Base-by-base conservation (phyloP, 1,140 invertebrate genomes). In the Agrypnia vestita region DNA sequence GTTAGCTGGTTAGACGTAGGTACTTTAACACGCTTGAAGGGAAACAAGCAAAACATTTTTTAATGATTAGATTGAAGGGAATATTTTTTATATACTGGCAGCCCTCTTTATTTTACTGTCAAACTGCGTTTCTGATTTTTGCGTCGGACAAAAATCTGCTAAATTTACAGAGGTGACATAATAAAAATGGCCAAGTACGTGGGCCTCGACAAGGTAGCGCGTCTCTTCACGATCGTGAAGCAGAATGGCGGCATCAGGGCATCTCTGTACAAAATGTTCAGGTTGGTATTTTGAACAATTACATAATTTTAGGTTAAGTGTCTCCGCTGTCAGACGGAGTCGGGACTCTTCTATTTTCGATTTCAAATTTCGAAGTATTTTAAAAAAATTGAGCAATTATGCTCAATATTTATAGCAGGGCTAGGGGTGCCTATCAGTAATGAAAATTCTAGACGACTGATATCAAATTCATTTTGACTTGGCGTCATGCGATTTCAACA, bases 211-310 rank as follows among this genome's bases (percentile, higher is more conserved):
- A 97, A 96, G 89, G 7, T 96, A 35, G 84, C 84, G 0, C 93
- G 90, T 79, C 87, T 96, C 9, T 91, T 93, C 55, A 89, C 90
- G 76, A 93, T 95, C 46, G 91, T 97, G 80, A 91, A 91, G 83
- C 90, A 94, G 62, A 93, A 96, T 89, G 96, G 96, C 59, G 96
- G 96, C n/a, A 85, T 96, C 12, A 87, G 91, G 8, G 91, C 88
- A 7, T 93, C 93, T 0, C 83, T 95, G 6, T 89, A 91, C 56
- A 96, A 94, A 86, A 64, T 96, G 0, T 97, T 93, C 89, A 94
- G 94, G 96, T 97, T 89, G 90, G 76, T 47, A 76, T 76, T 62
- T 76, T 75, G 35, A 15, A 9, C 69, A 73, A 73, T 73, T 73
- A 73, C 69, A 78, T 77, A 83, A 47, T 83, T 69, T 83, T 81